Conservation (phyloP, 2,888 invertebrate genomes). For the Acrocera orbiculus region DNA sequence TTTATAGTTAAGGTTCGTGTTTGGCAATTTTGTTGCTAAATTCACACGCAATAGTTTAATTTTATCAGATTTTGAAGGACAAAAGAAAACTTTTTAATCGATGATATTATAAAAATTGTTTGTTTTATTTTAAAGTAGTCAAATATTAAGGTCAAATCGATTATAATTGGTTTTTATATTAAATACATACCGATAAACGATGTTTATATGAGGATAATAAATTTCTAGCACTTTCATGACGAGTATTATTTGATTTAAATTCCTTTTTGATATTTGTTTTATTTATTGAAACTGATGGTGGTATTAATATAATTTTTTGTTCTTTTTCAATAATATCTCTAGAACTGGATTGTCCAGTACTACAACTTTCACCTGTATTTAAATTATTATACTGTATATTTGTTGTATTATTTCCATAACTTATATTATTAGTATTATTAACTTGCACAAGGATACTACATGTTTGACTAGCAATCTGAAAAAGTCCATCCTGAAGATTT, state of each 20-base stretch:
- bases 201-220: constrained; percentile 39
- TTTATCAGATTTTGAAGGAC: too few species aligned
- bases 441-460: constrained; percentile 61
- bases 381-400: constrained; percentile 41
- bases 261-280: too few species aligned
- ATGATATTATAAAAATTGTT: too few species aligned
- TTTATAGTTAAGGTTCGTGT: too few species aligned
- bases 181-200: constrained; percentile 39
- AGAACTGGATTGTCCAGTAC: constrained; percentile 4
- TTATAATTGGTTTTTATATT: background rate
- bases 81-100: too few species aligned
- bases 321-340: constrained; percentile 20
- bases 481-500: constrained; percentile 55
- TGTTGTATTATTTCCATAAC: constrained; percentile 43
- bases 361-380: constrained; percentile 17
- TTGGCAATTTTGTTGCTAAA: too few species aligned
- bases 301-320: constrained; percentile 38
- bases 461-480: constrained; percentile 62
- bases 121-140: too few species aligned
- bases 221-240: constrained; percentile 19
- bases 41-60: too few species aligned
- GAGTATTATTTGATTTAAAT: too few species aligned
- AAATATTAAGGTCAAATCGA: constrained; percentile 4
- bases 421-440: constrained; percentile 57
- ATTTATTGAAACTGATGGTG: too few species aligned